phyloP scores from a whole-genome alignment of 2,113 vertebrate species.

The Larimichthys polyactis region DNA sequence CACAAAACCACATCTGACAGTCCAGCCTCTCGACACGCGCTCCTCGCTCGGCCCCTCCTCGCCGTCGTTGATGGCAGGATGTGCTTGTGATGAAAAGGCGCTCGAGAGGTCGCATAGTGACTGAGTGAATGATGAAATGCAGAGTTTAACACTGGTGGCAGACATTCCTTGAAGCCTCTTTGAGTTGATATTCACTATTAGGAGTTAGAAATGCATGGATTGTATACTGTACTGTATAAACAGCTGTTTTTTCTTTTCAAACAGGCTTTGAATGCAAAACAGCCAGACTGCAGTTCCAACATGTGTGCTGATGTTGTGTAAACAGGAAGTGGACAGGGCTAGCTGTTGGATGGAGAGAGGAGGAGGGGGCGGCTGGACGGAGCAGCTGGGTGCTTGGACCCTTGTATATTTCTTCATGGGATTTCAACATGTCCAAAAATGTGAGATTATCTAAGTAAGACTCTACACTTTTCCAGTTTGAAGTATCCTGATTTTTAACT shows the following conservation, averaged over 20 bases:
- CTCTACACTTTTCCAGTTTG: not conserved
- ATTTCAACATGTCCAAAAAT: not conserved
- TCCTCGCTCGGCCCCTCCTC: not conserved
- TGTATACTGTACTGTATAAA: not conserved
- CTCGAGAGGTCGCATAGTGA: not conserved
- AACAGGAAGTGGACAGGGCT: conserved; percentile 62
- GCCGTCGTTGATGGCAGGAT: not conserved
- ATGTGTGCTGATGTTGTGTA: conserved; percentile 34
- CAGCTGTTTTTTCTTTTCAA: not conserved
- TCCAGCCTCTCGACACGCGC: not conserved
- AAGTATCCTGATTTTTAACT: not conserved
- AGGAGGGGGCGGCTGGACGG: not conserved
- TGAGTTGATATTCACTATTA: not conserved
- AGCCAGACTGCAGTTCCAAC: conserved; percentile 8
- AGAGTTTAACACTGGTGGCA: not conserved
- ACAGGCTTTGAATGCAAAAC: not conserved
- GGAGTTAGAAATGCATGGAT: not conserved
- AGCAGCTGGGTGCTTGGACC: conserved; percentile 35
- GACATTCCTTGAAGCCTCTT: not conserved
- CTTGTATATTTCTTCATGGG: not conserved
- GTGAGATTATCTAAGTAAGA: not conserved
- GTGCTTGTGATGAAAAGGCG: not conserved
- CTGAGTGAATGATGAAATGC: not conserved
- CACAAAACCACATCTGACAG: conserved; percentile 23
- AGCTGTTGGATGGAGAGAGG: conserved; percentile 31